phyloP scores from a whole-genome alignment of 92 coral and sea anemone genomes.

The Umimayanthus chanpuru region DNA sequence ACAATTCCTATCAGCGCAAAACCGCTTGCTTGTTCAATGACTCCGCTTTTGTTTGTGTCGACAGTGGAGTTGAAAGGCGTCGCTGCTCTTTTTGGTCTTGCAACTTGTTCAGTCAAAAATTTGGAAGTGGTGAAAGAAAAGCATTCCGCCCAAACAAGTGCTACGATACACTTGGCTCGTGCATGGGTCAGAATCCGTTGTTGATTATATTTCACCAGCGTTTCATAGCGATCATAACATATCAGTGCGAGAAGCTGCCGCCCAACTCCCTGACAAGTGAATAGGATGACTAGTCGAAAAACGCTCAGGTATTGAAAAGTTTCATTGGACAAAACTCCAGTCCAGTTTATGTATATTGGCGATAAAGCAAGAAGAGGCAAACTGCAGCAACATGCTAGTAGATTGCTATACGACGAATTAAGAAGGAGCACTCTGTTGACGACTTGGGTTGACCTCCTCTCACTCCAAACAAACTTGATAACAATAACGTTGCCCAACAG shows the following conservation, averaged over 20 bases:
- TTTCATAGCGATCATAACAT: slow-evolving; percentile 18
- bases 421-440: slow-evolving; percentile 8
- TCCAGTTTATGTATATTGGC: background rate
- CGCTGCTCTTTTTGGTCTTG: background rate
- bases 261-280: slow-evolving; percentile 7
- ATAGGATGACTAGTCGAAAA: background rate
- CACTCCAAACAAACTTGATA: background rate
- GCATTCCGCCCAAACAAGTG: background rate
- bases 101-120: background rate
- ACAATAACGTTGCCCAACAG: background rate
- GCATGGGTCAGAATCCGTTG: background rate
- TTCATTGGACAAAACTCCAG: background rate
- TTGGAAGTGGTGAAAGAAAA: background rate
- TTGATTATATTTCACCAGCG: background rate
- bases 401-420: background rate
- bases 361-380: background rate
- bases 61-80: background rate
- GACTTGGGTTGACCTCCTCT: background rate
- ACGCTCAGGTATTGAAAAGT: background rate
- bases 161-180: background rate
- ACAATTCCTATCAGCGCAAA: slow-evolving; percentile 8
- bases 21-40: background rate
- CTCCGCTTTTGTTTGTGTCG: background rate
- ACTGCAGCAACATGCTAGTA: slow-evolving; percentile 1
- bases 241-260: background rate